Percentiles rank a stretch among this genome's conserved stretches.
Evolutionary conservation across 2,888 invertebrate genomes (phyloP).

Genomic region (Andrena trimmerana): DNA sequence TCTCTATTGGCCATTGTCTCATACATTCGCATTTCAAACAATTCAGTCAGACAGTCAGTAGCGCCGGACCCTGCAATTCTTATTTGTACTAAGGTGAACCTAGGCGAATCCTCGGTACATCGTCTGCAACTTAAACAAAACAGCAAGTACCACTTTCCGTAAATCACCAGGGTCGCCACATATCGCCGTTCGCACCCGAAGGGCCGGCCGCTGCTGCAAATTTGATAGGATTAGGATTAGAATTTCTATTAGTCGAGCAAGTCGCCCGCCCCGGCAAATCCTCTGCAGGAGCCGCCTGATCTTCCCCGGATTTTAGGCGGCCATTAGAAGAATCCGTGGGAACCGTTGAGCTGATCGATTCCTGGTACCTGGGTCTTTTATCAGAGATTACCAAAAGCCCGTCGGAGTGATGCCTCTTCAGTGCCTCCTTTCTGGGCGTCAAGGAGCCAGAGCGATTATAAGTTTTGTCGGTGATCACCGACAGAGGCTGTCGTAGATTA

Average conservation of each 20-base stretch:
- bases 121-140: neutral
- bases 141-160: neutral
- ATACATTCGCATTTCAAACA: neutral
- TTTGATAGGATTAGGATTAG: slow-evolving; percentile 62
- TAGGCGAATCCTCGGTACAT: neutral
- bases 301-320: slow-evolving; percentile 63
- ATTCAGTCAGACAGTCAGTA: neutral
- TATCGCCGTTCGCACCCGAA: slow-evolving; percentile 84
- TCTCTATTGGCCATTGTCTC: no score
- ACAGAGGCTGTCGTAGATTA: slow-evolving; percentile 79
- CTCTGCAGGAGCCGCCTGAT: slow-evolving; percentile 67
- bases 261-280: slow-evolving; percentile 72
- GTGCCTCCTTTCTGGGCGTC: slow-evolving; percentile 67
- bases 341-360: slow-evolving; percentile 76
- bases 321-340: slow-evolving; percentile 61
- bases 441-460: slow-evolving; percentile 76
- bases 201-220: slow-evolving; percentile 72
- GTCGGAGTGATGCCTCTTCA: slow-evolving; percentile 80
- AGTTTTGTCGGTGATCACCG: slow-evolving; percentile 83
- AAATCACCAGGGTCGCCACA: slow-evolving; percentile 87
- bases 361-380: slow-evolving; percentile 79
- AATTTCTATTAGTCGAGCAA: slow-evolving; percentile 57
- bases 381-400: slow-evolving; percentile 80
- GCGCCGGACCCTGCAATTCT: neutral
- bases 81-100: slow-evolving; percentile 24